phyloP scores from a whole-genome alignment of 1,140 invertebrate species.

The Drosophila sulfurigaster region DNA sequence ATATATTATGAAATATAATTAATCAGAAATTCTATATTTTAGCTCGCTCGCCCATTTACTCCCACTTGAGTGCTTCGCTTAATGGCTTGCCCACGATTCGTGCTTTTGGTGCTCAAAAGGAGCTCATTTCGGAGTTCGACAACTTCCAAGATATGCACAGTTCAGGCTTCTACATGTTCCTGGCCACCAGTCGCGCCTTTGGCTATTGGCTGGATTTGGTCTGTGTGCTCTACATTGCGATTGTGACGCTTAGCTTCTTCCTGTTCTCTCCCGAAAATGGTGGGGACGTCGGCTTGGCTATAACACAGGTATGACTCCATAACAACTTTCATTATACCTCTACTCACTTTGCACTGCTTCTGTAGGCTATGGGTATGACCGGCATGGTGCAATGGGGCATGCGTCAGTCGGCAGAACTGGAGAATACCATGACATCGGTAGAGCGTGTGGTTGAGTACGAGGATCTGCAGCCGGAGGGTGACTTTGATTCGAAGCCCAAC shows the following conservation, averaged over 20 bases:
- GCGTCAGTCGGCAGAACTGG: constrained; percentile 92
- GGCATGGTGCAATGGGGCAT: constrained; percentile 95
- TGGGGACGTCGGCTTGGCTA: constrained; percentile 92
- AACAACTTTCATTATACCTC: not conserved
- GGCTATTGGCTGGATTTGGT: constrained; percentile 92
- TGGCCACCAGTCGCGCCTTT: constrained; percentile 89
- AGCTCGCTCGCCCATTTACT: constrained; percentile 93
- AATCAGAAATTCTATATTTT: constrained; percentile 1
- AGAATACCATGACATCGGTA: constrained; percentile 93
- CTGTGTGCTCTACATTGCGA: constrained; percentile 90
- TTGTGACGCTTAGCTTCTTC: constrained; percentile 90
- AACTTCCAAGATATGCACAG: constrained; percentile 91
- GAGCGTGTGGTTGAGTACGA: constrained; percentile 92
- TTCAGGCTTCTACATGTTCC: constrained; percentile 88
- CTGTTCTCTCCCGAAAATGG: constrained; percentile 87
- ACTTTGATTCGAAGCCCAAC: constrained; percentile 87
- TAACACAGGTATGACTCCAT: constrained; percentile 85
- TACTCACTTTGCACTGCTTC: not conserved
- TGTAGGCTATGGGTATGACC: constrained; percentile 91
- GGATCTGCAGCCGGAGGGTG: constrained; percentile 89
- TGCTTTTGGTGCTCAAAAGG: constrained; percentile 92
- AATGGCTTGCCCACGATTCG: constrained; percentile 96
- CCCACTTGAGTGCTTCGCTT: constrained; percentile 94
- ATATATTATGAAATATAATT: not conserved
- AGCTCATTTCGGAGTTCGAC: constrained; percentile 92